Evolutionary conservation across 2,888 invertebrate species (phyloP), one percentile per base, ranked within the genome.

Genomic region (Temnothorax rugatulus): DNA sequence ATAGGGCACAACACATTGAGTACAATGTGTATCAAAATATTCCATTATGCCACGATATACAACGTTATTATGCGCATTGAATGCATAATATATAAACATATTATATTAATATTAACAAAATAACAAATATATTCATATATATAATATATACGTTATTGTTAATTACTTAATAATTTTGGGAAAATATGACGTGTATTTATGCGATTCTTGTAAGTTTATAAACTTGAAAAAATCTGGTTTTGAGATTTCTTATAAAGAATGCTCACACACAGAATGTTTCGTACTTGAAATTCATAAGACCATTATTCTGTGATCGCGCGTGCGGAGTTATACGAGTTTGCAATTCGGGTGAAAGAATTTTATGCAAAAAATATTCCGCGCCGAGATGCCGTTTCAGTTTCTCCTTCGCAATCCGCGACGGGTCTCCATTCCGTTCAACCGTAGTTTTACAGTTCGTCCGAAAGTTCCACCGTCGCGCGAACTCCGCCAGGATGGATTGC

Each of bases 401-500:
- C 47, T 47, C n/a, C 57, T 21, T 59, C 21, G 34, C 34, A 18
- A 18, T 71, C 44, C 47, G 59, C 47, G 52, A 63, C 68, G 47
- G 29, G 59, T 59, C 64, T 52, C 38, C 54, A 68, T 68, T 21
- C 59, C 47, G 79, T 47, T 7, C 21, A 47, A 34, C 57, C 47
- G 73, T 47, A 79, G 73, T 79, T 79, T 79, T 59, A 73, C 73
- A 73, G 25, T 68, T 66, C 41, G 47, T 59, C 38, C 61, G 41
- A 34, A 68, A 76, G 75, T 66, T 63, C 3, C 13, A 3, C 52
- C 25, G 77, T 77, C 73, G 41, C 59, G 57, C 52, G 54, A 74
- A 85, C 73, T 86, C 63, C n/a, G 68, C 38, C 66, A 66, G 50
- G 69, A 84, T 86, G 84, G 84, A 87, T 87, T 64, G 68, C 57